phyloP scores from a whole-genome alignment of 2,113 vertebrate species.

The Macquaria ambigua region DNA sequence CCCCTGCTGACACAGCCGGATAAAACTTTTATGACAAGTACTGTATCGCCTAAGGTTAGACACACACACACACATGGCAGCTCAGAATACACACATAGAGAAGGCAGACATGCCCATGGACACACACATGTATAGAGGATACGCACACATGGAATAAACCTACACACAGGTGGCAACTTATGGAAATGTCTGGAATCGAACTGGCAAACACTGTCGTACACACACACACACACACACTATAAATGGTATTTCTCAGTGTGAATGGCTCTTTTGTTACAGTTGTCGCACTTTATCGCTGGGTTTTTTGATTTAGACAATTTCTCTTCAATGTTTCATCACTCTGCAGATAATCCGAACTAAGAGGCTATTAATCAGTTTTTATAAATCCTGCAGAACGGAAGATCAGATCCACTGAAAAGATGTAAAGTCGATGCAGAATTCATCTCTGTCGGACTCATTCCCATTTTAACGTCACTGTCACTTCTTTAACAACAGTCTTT shows the following conservation, averaged over 20 bases:
- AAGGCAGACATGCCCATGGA: background rate
- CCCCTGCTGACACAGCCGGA: background rate
- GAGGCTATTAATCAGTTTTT: background rate
- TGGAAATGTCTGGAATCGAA: background rate
- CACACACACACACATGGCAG: background rate
- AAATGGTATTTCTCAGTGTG: background rate
- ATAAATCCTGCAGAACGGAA: background rate
- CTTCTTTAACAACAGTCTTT: background rate
- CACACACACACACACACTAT: background rate
- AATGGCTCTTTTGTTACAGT: constrained; percentile 2
- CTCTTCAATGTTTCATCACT: background rate
- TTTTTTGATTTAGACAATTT: background rate
- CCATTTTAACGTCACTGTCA: background rate
- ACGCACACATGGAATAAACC: background rate
- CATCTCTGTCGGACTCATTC: background rate
- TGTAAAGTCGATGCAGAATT: background rate
- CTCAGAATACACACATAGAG: background rate
- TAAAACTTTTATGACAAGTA: constrained; percentile 28
- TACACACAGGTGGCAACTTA: background rate
- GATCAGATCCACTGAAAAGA: background rate
- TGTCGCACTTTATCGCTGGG: too few relatives aligned
- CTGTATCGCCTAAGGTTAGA: background rate
- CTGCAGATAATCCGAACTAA: background rate
- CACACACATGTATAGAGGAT: background rate
- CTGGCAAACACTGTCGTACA: background rate